A percentile compares a stretch with the other conserved stretches of the same genome.
These are phyloP conservation scores for Eriosoma lanigerum DNA, from an alignment of 1,140 invertebrate species.

Conservation along the genomic window DNA sequence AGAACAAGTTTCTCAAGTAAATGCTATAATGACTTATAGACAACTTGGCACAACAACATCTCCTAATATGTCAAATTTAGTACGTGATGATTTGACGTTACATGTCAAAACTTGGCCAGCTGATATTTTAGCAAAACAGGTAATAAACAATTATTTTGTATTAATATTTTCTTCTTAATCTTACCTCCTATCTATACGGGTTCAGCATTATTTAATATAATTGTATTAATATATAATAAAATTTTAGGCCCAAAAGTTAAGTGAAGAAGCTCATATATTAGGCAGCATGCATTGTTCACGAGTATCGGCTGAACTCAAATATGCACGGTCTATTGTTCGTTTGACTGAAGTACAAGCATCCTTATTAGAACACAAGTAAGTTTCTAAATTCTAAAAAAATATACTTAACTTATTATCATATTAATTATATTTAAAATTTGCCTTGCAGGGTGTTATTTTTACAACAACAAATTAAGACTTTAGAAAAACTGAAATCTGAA, in stretches of 20 bases:
- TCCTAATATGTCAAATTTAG: conserved; percentile 85
- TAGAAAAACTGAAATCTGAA: conserved; percentile 89
- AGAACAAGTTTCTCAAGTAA: conserved; percentile 33
- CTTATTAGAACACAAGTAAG: conserved; percentile 92
- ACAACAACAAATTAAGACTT: conserved; percentile 82
- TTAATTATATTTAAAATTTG: too few relatives aligned
- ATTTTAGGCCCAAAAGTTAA: conserved; percentile 75
- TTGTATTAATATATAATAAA: conserved; percentile 10
- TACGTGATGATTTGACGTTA: conserved; percentile 83
- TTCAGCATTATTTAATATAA: conserved; percentile 49
- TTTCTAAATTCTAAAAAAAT: not conserved
- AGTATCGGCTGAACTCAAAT: conserved; percentile 92
- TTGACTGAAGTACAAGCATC: conserved; percentile 95
- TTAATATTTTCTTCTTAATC: too few relatives aligned
- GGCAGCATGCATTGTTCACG: conserved; percentile 87
- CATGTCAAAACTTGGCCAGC: conserved; percentile 92
- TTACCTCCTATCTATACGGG: too few relatives aligned
- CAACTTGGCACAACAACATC: conserved; percentile 72
- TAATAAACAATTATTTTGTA: conserved; percentile 59
- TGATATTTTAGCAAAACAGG: conserved; percentile 90
- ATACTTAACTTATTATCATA: not conserved
- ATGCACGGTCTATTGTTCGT: conserved; percentile 88
- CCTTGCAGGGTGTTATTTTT: conserved; percentile 82
- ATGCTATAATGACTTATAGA: conserved; percentile 56
- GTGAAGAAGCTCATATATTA: conserved; percentile 80